A percentile compares a stretch with the other conserved stretches of the same genome.
Evolutionary conservation across 2,113 vertebrate genomes (phyloP).

Genomic region (Corythoichthys haematopterus): DNA sequence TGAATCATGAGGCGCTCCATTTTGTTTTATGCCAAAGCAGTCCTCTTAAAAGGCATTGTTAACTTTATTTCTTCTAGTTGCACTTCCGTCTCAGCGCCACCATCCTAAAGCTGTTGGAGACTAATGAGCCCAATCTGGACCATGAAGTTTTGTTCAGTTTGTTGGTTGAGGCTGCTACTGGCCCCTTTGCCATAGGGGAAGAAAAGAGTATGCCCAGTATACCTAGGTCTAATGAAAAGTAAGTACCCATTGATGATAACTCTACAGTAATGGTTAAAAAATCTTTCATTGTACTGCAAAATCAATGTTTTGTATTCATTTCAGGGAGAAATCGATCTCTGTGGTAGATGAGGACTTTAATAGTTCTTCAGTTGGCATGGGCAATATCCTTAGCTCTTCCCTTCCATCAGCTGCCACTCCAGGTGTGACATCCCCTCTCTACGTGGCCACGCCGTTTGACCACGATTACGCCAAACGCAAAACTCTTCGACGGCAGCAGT

Average conservation of each 20-base stretch:
- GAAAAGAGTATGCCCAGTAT: constrained; percentile 92
- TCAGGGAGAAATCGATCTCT: constrained; percentile 86
- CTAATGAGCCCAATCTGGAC: constrained; percentile 73
- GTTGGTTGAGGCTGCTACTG: constrained; percentile 87
- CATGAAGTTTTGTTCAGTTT: constrained; percentile 83
- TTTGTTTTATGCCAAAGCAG: constrained; percentile 1
- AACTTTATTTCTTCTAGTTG: constrained; percentile 66
- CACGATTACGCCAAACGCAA: constrained; percentile 99
- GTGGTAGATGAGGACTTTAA: constrained; percentile 88
- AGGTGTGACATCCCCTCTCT: constrained; percentile 98
- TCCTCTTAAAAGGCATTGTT: constrained; percentile 6
- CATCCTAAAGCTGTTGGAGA: constrained; percentile 88
- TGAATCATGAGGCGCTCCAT: not conserved
- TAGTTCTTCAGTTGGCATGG: constrained; percentile 80
- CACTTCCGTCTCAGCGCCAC: constrained; percentile 91
- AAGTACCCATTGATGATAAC: constrained; percentile 45
- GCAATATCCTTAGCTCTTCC: constrained; percentile 70
- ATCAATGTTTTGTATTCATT: constrained; percentile 10
- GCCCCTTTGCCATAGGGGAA: constrained; percentile 91
- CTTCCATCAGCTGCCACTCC: constrained; percentile 84
- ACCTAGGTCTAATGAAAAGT: constrained; percentile 90
- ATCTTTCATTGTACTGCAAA: not conserved
- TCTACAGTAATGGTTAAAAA: not conserved
- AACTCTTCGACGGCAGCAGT: constrained; percentile 86
- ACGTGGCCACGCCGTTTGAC: constrained; percentile 97